phyloP scores from a whole-genome alignment of 2,797 vertebrate genomes.

The Pipistrellus pipistrellus region DNA sequence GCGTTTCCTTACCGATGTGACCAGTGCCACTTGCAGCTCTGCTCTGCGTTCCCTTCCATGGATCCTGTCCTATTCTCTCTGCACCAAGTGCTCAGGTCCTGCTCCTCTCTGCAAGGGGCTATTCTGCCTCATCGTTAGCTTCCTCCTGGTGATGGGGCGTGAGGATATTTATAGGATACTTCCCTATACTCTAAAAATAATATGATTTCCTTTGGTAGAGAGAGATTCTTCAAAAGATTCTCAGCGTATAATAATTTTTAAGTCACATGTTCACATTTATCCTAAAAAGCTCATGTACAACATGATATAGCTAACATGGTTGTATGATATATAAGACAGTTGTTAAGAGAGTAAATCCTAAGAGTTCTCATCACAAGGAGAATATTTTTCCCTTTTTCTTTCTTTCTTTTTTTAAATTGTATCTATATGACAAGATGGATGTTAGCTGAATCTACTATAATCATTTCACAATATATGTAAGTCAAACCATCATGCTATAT shows the following conservation, averaged over 20 bases:
- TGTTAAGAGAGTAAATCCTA: neutral
- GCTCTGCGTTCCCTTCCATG: too few relatives aligned
- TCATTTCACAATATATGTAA: neutral
- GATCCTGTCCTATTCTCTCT: too few relatives aligned
- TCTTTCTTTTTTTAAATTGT: neutral
- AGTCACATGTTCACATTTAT: neutral
- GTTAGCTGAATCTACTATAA: neutral
- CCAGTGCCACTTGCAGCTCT: too few relatives aligned
- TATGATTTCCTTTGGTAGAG: neutral
- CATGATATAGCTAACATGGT: neutral
- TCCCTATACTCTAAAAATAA: neutral
- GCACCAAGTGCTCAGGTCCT: too few relatives aligned
- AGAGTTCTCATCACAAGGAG: neutral
- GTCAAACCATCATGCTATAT: neutral
- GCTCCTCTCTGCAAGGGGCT: too few relatives aligned
- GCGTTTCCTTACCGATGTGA: too few relatives aligned
- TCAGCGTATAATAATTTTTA: slow-evolving; percentile 16
- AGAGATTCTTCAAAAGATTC: neutral
- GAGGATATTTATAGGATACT: neutral
- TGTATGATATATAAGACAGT: neutral
- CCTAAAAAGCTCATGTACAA: neutral
- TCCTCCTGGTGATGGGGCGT: too few relatives aligned
- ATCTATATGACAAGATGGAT: neutral
- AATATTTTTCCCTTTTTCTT: neutral
- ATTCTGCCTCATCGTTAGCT: too few relatives aligned